These are phyloP conservation scores for Colistium nudipinnis DNA, from an alignment of 2,113 vertebrate species.

Conservation along the genomic window DNA sequence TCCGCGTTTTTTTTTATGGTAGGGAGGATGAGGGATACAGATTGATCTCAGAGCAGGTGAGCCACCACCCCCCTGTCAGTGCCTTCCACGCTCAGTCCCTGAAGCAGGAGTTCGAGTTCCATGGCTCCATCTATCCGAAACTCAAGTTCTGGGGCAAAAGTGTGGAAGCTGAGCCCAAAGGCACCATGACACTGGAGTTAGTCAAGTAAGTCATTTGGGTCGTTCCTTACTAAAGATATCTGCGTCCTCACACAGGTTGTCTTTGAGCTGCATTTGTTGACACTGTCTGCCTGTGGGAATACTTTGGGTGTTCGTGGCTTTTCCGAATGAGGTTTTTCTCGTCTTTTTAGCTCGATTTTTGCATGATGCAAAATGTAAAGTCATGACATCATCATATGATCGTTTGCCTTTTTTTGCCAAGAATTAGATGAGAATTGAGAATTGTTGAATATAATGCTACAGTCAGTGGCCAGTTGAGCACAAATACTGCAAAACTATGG, in stretches of 20 bases:
- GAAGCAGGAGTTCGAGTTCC: conserved; percentile 91
- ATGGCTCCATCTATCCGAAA: conserved; percentile 97
- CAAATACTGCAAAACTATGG: too few species aligned
- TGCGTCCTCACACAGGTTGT: too few species aligned
- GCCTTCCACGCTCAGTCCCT: conserved; percentile 94
- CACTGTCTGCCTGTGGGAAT: too few species aligned
- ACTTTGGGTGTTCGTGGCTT: too few species aligned
- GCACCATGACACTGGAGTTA: conserved; percentile 94
- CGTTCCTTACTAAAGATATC: too few species aligned
- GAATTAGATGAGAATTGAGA: too few species aligned
- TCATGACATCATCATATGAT: too few species aligned
- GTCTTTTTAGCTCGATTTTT: neutral
- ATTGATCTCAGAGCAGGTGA: conserved; percentile 95
- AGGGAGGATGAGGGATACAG: conserved; percentile 95
- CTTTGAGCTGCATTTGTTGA: too few species aligned
- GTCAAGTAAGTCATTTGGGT: conserved; percentile 86
- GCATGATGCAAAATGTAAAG: neutral
- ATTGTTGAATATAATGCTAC: too few species aligned
- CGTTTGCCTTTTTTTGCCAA: too few species aligned
- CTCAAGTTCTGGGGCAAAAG: conserved; percentile 99
- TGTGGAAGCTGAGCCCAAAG: conserved; percentile 95
- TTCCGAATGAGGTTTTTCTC: too few species aligned
- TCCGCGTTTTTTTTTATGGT: conserved; percentile 60
- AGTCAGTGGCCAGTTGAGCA: too few species aligned
- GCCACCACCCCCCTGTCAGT: conserved; percentile 95